These are phyloP conservation scores for Struthio camelus DNA, from an alignment of 2,113 vertebrate genomes.

Conservation along the genomic window DNA sequence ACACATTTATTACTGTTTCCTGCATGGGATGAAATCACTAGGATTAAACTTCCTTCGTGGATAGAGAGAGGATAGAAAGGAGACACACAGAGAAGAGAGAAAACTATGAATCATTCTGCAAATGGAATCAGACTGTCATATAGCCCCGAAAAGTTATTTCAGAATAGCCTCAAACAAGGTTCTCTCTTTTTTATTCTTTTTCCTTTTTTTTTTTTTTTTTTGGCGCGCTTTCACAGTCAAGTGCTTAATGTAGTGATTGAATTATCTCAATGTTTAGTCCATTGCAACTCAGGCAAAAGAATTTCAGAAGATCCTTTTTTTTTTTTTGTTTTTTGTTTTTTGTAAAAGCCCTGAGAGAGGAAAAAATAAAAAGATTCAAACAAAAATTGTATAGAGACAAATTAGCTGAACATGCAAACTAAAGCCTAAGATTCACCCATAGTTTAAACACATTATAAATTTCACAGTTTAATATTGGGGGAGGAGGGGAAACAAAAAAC, in stretches of 20 bases:
- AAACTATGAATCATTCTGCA: slow-evolving; percentile 57
- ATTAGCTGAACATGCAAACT: slow-evolving; percentile 95
- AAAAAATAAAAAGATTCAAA: slow-evolving; percentile 79
- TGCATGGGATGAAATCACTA: slow-evolving; percentile 78
- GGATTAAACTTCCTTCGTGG: slow-evolving; percentile 78
- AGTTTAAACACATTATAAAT: slow-evolving; percentile 89
- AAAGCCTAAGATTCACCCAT: slow-evolving; percentile 93
- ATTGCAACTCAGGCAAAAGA: slow-evolving; percentile 86
- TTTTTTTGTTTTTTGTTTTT: slow-evolving; percentile 46
- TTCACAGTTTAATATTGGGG: slow-evolving; percentile 95
- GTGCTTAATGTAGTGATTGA: slow-evolving; percentile 96
- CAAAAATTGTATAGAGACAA: slow-evolving; percentile 79
- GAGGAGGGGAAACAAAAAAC: slow-evolving; percentile 40
- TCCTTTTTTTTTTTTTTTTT: slow-evolving; percentile 39
- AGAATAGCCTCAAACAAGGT: slow-evolving; percentile 51
- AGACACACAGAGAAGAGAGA: slow-evolving; percentile 45
- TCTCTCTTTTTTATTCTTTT: slow-evolving; percentile 56
- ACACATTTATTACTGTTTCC: slow-evolving; percentile 80
- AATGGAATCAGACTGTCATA: slow-evolving; percentile 59
- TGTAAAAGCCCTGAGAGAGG: slow-evolving; percentile 97
- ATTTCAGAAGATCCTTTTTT: slow-evolving; percentile 80
- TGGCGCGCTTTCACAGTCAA: slow-evolving; percentile 88
- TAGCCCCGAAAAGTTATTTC: slow-evolving; percentile 49
- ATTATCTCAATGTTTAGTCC: slow-evolving; percentile 80
- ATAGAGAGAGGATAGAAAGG: slow-evolving; percentile 47